These are phyloP conservation scores for Pegoplata infirma DNA, from an alignment of 2,888 invertebrate species.

Conservation along the genomic window DNA sequence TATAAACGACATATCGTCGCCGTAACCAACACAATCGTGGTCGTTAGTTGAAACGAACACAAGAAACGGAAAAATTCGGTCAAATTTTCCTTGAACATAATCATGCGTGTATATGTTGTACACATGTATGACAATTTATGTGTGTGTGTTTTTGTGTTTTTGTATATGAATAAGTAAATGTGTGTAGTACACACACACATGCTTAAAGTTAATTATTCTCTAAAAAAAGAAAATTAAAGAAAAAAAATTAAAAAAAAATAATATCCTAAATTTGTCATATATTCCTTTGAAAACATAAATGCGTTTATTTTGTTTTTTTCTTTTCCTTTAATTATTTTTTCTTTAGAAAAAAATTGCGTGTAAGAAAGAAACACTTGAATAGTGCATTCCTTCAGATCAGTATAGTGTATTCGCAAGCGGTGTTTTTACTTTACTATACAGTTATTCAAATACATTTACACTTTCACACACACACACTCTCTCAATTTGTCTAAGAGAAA, in stretches of 20 bases:
- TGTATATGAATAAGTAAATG: slow-evolving; percentile 5
- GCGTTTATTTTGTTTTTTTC: neutral
- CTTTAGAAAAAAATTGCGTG: slow-evolving; percentile 11
- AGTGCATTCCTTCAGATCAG: slow-evolving; percentile 20
- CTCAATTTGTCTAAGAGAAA: neutral
- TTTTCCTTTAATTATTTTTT: slow-evolving; percentile 1
- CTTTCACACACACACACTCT: no score
- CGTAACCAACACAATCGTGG: slow-evolving; percentile 61
- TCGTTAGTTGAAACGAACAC: slow-evolving; percentile 59
- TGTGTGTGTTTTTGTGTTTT: slow-evolving; percentile 31
- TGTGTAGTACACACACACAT: slow-evolving; percentile 1
- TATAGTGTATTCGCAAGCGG: slow-evolving; percentile 58
- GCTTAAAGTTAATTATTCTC: neutral
- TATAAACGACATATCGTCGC: slow-evolving; percentile 57
- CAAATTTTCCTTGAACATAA: slow-evolving; percentile 65
- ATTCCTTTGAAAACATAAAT: neutral
- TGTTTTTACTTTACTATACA: slow-evolving; percentile 38
- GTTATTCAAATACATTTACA: neutral
- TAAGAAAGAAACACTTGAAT: slow-evolving; percentile 41
- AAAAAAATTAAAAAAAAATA: neutral
- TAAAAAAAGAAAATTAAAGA: neutral
- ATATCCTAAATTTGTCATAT: neutral
- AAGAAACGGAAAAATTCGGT: slow-evolving; percentile 67
- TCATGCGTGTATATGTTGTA: slow-evolving; percentile 55
- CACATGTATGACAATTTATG: slow-evolving; percentile 56